Evolutionary conservation across 2,888 invertebrate genomes (phyloP).

Genomic region (Mactromeris polynyma): DNA sequence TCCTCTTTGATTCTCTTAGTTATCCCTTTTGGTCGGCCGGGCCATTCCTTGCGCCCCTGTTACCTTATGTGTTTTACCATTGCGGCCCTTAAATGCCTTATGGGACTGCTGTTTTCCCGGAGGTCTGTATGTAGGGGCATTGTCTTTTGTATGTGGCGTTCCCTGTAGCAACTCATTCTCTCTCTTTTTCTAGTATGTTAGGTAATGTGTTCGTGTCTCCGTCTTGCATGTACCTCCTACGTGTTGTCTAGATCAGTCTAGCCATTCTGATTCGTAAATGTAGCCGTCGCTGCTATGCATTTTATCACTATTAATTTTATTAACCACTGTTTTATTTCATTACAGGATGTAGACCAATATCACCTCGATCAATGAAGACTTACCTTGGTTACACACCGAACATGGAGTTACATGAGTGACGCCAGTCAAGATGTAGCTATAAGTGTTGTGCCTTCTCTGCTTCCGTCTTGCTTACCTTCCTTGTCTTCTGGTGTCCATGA

Average conservation of each 20-base stretch:
- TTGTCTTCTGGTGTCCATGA: neutral
- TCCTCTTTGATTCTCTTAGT: no score
- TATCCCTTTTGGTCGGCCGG: no score
- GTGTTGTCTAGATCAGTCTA: neutral
- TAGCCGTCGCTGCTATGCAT: neutral
- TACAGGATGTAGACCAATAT: neutral
- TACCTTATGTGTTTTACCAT: no score
- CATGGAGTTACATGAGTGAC: conserved; percentile 53
- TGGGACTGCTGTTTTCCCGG: no score
- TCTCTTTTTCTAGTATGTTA: no score
- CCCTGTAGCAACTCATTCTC: no score
- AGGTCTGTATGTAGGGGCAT: no score
- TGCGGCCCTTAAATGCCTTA: no score
- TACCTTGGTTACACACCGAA: neutral
- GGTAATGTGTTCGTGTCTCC: no score
- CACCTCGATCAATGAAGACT: neutral
- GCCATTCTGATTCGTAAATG: neutral
- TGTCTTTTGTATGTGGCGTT: no score
- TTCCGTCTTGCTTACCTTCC: conserved; percentile 41
- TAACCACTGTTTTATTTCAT: neutral
- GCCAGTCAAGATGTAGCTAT: conserved; percentile 51
- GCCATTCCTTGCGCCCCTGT: no score
- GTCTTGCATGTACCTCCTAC: neutral
- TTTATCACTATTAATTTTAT: neutral
- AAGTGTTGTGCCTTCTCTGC: conserved; percentile 51